Evolutionary conservation across 2,113 vertebrate genomes (phyloP).

Genomic region (Misgurnus anguillicaudatus): DNA sequence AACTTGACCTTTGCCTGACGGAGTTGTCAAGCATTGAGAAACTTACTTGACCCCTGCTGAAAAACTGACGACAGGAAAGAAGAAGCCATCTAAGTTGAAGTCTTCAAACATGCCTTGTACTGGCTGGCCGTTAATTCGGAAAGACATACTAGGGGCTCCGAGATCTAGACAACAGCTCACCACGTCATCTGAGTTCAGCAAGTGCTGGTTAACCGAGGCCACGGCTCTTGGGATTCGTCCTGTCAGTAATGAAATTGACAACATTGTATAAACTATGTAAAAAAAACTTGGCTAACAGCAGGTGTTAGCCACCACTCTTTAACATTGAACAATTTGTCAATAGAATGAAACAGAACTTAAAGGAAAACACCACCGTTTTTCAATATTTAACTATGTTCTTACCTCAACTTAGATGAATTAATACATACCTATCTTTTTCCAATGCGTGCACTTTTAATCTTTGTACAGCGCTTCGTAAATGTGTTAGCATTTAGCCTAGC

Average conservation of each 20-base stretch:
- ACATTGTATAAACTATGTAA: conserved; percentile 27
- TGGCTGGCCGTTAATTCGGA: conserved; percentile 96
- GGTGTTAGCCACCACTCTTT: no score
- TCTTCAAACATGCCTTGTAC: conserved; percentile 99
- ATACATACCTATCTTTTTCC: no score
- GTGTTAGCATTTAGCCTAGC: no score
- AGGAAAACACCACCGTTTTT: no score
- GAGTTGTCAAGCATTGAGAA: background rate
- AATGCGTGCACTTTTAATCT: no score
- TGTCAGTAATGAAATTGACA: conserved; percentile 57
- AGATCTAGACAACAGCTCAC: conserved; percentile 97
- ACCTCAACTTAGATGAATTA: no score
- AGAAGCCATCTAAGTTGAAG: conserved; percentile 91
- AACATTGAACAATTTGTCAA: no score
- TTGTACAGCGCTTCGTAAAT: no score
- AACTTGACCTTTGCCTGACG: conserved; percentile 16
- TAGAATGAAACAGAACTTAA: no score
- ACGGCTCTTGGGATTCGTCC: conserved; percentile 91
- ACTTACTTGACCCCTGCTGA: conserved; percentile 96
- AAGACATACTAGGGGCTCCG: conserved; percentile 93
- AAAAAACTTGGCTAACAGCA: background rate
- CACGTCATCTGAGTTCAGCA: conserved; percentile 91
- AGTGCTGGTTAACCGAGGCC: conserved; percentile 93
- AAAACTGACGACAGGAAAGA: conserved; percentile 96
- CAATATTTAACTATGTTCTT: no score